These are phyloP conservation scores for Corythaixoides concolor DNA, from an alignment of 2,113 vertebrate genomes.

Conservation along the genomic window DNA sequence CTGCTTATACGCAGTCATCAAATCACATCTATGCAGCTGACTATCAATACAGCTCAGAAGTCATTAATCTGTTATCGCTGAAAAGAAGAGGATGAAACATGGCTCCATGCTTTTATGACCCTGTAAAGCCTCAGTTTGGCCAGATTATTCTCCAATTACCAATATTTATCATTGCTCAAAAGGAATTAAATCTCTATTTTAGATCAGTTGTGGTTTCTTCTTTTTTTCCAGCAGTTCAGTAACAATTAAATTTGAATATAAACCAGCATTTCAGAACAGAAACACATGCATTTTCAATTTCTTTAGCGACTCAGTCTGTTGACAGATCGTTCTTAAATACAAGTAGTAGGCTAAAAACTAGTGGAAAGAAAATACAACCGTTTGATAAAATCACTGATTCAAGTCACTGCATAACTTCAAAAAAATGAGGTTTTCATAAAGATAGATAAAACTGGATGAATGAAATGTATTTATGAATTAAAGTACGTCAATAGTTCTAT, in stretches of 20 bases:
- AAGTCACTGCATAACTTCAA: not conserved
- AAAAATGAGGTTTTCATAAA: not conserved
- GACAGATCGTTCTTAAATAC: not conserved
- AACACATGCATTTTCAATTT: not conserved
- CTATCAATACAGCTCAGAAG: not conserved
- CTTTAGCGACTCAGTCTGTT: not conserved
- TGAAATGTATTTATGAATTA: not conserved
- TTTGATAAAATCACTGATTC: not conserved
- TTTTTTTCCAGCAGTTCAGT: not conserved
- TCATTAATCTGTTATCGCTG: not conserved
- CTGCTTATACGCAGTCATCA: not conserved
- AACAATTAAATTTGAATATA: constrained; percentile 4
- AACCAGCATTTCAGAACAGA: not conserved
- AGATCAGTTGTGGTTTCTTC: not conserved
- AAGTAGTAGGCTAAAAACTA: not conserved
- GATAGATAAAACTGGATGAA: not conserved
- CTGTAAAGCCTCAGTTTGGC: not conserved
- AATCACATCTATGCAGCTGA: not conserved
- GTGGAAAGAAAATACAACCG: not conserved
- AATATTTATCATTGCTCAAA: not conserved
- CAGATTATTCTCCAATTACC: not conserved
- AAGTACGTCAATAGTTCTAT: not conserved
- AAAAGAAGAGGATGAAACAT: not conserved
- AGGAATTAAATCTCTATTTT: not conserved
- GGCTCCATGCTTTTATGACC: not conserved